phyloP scores from a whole-genome alignment of 2,888 invertebrate genomes.

The Oasisia sp. region DNA sequence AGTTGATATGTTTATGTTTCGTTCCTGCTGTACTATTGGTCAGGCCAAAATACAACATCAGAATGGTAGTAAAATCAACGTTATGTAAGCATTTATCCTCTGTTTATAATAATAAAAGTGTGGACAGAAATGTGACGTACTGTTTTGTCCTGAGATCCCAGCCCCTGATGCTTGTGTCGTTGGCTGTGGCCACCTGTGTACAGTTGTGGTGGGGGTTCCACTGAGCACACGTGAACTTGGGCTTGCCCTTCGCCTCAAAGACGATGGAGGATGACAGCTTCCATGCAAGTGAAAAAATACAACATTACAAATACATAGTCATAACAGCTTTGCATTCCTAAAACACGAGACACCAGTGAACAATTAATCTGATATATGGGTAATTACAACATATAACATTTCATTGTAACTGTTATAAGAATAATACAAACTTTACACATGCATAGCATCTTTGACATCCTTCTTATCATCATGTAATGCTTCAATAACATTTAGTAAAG shows the following conservation, averaged over 20 bases:
- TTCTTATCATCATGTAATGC: background rate
- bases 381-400: background rate
- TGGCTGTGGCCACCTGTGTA: constrained; percentile 84
- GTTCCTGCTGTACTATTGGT: background rate
- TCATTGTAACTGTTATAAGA: background rate
- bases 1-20: too few species aligned
- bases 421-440: background rate
- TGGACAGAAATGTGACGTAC: constrained; percentile 47
- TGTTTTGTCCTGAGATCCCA: constrained; percentile 85
- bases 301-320: constrained; percentile 7
- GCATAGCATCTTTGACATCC: background rate
- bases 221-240: constrained; percentile 84
- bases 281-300: constrained; percentile 24
- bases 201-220: constrained; percentile 96
- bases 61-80: background rate
- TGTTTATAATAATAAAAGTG: background rate
- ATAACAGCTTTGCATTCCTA: background rate
- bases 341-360: background rate
- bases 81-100: background rate
- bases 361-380: background rate
- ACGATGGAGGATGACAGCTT: constrained; percentile 54
- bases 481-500: too few species aligned
- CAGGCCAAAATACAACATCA: background rate
- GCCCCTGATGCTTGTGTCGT: constrained; percentile 85
- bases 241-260: constrained; percentile 77